Conservation (phyloP, 2,888 invertebrate genomes). For the Acanthacorydalis orientalis region DNA sequence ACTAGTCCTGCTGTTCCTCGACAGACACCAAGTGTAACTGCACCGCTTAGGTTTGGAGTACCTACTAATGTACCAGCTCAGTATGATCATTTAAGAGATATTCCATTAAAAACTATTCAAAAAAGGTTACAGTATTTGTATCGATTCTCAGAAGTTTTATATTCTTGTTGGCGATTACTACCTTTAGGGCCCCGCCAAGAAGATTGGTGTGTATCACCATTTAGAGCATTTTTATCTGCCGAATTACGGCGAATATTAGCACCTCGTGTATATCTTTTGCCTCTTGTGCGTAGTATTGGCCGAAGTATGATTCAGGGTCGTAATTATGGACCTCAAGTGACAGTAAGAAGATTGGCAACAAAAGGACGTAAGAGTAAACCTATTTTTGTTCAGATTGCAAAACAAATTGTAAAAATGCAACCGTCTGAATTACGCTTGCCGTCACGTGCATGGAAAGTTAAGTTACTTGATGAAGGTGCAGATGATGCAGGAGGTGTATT, state of each 20-base stretch:
- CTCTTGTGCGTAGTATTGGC: conserved; percentile 42
- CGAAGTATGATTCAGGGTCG: conserved; percentile 48
- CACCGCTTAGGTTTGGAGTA: conserved; percentile 30
- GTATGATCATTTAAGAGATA: conserved; percentile 33
- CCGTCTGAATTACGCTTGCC: conserved; percentile 39
- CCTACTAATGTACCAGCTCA: conserved; percentile 37
- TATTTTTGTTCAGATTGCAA: conserved; percentile 42
- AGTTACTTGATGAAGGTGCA: conserved; percentile 46
- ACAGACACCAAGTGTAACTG: conserved; percentile 29
- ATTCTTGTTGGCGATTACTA: conserved; percentile 37
- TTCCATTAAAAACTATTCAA: conserved; percentile 32
- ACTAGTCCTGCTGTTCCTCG: conserved; percentile 33
- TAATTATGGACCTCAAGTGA: conserved; percentile 47
- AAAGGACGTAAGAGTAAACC: conserved; percentile 38
- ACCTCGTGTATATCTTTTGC: conserved; percentile 41
- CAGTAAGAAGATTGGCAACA: conserved; percentile 38
- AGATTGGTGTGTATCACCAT: conserved; percentile 23
- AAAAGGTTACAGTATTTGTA: conserved; percentile 37
- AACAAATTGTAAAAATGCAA: conserved; percentile 40
- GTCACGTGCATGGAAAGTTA: conserved; percentile 45
- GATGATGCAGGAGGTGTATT: conserved; percentile 54
- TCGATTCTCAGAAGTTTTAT: conserved; percentile 42
- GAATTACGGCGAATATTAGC: conserved; percentile 35
- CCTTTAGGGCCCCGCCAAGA: conserved; percentile 28
- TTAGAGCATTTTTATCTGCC: conserved; percentile 22